phyloP scores from a whole-genome alignment of 2,113 vertebrate genomes.

The Nycticorax nycticorax region DNA sequence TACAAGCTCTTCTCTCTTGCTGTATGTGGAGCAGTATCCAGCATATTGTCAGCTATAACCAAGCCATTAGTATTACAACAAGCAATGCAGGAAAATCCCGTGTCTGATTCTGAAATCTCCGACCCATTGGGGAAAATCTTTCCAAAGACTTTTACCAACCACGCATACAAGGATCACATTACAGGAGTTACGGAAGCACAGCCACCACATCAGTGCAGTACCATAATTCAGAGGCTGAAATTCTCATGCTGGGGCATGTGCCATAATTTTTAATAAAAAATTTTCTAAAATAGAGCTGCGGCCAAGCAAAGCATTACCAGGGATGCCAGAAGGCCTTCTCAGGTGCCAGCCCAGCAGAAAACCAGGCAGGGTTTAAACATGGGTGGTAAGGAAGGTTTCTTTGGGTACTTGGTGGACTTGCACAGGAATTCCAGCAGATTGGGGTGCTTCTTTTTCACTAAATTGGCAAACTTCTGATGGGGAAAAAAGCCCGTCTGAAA shows the following conservation, averaged over 20 bases:
- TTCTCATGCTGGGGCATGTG: background rate
- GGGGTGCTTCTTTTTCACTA: background rate
- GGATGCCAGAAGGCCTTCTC: background rate
- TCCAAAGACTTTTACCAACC: background rate
- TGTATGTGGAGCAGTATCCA: background rate
- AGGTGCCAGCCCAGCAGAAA: background rate
- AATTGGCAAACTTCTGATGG: background rate
- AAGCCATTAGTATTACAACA: background rate
- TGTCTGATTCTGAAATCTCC: background rate
- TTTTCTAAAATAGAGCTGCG: background rate
- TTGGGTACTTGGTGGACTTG: background rate
- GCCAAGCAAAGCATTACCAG: constrained; percentile 37
- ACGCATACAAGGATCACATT: background rate
- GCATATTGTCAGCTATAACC: background rate
- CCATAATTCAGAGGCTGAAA: constrained; percentile 6
- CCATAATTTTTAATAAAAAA: constrained; percentile 36
- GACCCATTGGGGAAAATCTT: background rate
- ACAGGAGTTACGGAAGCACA: fast-evolving
- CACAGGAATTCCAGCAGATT: background rate
- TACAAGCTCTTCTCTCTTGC: background rate
- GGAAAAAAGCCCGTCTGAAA: background rate
- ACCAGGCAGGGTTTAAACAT: background rate
- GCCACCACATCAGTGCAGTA: background rate
- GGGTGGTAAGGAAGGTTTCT: background rate
- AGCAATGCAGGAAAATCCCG: background rate